Percentiles rank a stretch among this genome's conserved stretches.
These are phyloP conservation scores for Sclerurus mexicanus DNA, from an alignment of 2,113 vertebrate genomes.

Conservation along the genomic window DNA sequence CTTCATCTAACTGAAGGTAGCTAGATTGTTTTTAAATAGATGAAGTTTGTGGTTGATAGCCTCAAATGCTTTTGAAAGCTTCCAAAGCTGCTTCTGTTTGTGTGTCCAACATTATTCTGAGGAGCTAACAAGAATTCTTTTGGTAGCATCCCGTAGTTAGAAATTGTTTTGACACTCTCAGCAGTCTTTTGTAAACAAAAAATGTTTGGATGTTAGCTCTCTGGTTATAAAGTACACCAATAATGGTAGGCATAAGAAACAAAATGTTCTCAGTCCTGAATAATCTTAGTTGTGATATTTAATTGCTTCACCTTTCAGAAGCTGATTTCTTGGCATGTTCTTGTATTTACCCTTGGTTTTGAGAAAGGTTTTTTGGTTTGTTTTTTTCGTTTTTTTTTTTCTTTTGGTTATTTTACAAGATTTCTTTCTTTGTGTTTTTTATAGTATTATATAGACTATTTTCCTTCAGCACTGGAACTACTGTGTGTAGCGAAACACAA, in stretches of 20 bases:
- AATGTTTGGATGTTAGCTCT: not conserved
- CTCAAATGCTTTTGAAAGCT: not conserved
- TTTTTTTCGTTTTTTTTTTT: too few species aligned
- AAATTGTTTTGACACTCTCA: not conserved
- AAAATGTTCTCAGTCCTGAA: not conserved
- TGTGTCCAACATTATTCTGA: not conserved
- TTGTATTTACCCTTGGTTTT: not conserved
- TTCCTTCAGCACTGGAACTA: not conserved
- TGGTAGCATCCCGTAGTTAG: not conserved
- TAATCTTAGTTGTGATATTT: not conserved
- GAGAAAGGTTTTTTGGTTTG: not conserved
- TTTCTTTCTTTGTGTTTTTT: not conserved
- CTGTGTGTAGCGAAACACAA: not conserved
- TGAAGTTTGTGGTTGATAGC: not conserved
- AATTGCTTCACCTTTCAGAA: not conserved
- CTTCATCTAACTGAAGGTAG: not conserved
- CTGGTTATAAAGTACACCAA: not conserved
- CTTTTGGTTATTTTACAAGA: not conserved
- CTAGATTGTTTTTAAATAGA: not conserved
- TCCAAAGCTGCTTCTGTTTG: not conserved
- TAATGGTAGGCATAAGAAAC: not conserved
- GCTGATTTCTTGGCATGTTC: not conserved
- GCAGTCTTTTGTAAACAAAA: not conserved
- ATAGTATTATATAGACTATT: not conserved
- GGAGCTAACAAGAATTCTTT: not conserved